Conservation (phyloP, 2,888 invertebrate species). For the Pachymerium ferrugineum region DNA sequence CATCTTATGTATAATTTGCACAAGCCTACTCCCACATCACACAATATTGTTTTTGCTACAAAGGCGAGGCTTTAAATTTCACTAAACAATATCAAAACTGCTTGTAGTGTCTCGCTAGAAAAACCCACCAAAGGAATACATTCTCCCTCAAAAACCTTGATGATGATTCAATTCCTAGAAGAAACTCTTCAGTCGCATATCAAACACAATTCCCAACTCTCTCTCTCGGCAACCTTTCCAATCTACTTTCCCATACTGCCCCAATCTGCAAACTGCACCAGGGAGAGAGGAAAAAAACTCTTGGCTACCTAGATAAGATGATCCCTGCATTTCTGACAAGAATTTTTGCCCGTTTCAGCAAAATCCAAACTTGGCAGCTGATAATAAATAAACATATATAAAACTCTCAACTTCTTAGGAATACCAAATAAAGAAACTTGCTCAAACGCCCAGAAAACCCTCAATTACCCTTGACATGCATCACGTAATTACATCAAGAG, state of each 20-base stretch:
- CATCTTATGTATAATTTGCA: too few relatives aligned
- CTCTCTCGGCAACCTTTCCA: background rate
- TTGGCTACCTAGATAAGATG: background rate
- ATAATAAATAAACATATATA: too few relatives aligned
- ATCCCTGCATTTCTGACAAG: background rate
- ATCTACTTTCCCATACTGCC: background rate
- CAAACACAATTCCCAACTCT: too few relatives aligned
- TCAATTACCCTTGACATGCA: background rate
- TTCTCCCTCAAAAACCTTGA: too few relatives aligned
- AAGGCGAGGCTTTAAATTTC: too few relatives aligned
- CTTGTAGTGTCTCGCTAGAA: too few relatives aligned
- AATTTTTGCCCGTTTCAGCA: background rate
- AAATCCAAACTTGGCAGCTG: background rate
- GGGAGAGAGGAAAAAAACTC: background rate
- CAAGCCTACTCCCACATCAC: too few relatives aligned
- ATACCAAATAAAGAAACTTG: background rate
- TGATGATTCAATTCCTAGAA: too few relatives aligned
- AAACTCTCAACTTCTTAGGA: background rate
- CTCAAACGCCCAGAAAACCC: background rate
- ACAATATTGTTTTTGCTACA: too few relatives aligned
- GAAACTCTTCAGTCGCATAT: too few relatives aligned
- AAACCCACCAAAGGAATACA: too few relatives aligned
- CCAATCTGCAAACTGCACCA: background rate
- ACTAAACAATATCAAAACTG: too few relatives aligned
- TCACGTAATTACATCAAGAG: background rate